These are phyloP conservation scores for Eptatretus atami DNA, from an alignment of 2,797 vertebrate genomes.

Conservation along the genomic window DNA sequence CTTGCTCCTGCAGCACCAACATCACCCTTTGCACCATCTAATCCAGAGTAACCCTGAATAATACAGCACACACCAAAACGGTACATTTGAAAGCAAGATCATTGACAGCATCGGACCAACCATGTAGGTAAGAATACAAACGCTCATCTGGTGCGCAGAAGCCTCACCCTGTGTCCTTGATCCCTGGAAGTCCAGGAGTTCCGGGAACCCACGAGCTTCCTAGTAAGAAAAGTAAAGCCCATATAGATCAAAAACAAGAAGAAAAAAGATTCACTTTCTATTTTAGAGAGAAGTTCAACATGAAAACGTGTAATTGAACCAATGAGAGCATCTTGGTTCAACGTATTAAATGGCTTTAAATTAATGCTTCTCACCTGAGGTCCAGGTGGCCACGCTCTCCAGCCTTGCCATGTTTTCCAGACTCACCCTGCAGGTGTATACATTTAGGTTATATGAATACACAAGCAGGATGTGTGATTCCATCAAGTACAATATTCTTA, in stretches of 20 bases:
- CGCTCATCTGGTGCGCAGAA: not conserved
- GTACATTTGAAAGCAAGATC: too few species aligned
- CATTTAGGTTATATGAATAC: not conserved
- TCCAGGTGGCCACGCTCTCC: conserved; percentile 47
- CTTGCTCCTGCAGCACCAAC: conserved; percentile 48
- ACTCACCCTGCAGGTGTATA: conserved; percentile 29
- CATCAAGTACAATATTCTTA: too few species aligned
- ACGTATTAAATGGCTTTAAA: too few species aligned
- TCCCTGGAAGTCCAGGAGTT: conserved; percentile 68
- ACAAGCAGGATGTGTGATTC: too few species aligned
- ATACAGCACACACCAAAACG: conserved; percentile 5
- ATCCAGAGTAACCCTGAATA: conserved; percentile 41
- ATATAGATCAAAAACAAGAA: too few species aligned
- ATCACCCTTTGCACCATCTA: conserved; percentile 59
- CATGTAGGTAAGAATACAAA: too few species aligned
- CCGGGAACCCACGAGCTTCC: conserved; percentile 74
- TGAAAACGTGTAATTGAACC: not conserved
- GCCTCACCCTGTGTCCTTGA: conserved; percentile 72
- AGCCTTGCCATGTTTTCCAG: conserved; percentile 49
- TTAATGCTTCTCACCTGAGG: conserved; percentile 30
- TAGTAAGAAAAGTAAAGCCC: conserved; percentile 11
- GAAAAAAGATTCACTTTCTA: too few species aligned
- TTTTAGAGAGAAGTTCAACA: not conserved
- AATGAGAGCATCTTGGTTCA: not conserved
- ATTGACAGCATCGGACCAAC: too few species aligned